Evolutionary conservation across 2,888 invertebrate species (phyloP).

Genomic region (Hyles lineata): DNA sequence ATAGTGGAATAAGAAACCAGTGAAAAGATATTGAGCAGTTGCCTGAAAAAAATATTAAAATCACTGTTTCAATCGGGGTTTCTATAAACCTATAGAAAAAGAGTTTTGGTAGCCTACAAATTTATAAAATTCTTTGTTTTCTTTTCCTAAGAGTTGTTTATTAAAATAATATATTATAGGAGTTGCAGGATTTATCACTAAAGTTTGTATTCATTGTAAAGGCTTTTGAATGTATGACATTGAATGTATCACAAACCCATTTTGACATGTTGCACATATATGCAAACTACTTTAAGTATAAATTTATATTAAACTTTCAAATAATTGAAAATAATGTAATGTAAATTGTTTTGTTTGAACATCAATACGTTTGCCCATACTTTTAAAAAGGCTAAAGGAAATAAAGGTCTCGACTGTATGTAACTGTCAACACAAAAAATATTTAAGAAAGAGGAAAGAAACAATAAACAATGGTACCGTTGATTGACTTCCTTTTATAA

Average conservation of each 20-base stretch:
- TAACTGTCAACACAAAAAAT: slow-evolving; percentile 11
- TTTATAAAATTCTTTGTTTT: too few species aligned
- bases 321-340: too few species aligned
- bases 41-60: background rate
- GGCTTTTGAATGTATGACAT: too few species aligned
- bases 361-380: background rate
- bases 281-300: too few species aligned
- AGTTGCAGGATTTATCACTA: too few species aligned
- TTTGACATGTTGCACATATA: too few species aligned
- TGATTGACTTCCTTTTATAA: slow-evolving; percentile 36
- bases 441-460: slow-evolving; percentile 32
- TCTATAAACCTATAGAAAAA: background rate
- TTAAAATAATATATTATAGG: too few species aligned
- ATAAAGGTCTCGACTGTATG: background rate
- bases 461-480: slow-evolving; percentile 34
- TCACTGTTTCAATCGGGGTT: background rate
- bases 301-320: too few species aligned
- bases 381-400: background rate
- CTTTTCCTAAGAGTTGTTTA: too few species aligned
- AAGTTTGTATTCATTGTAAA: too few species aligned
- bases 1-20: background rate
- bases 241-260: too few species aligned
- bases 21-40: background rate
- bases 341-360: background rate
- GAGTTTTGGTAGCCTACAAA: too few species aligned